Base-by-base conservation (phyloP, 2,797 vertebrate genomes). In the Rhinogobio ventralis region DNA sequence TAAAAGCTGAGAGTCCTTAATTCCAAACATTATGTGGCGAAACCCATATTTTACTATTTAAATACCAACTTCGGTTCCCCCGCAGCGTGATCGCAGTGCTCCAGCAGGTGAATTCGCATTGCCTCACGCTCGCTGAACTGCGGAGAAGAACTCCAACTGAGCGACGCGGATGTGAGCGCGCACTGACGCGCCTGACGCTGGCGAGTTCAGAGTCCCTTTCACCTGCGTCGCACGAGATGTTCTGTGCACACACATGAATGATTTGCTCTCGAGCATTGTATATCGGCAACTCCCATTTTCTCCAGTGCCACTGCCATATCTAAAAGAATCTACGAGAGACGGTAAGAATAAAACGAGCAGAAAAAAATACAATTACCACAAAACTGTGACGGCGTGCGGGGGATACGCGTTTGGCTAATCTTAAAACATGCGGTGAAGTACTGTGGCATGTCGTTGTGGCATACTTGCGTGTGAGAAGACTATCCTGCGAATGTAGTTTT, bases 381-480 rank as follows among this genome's bases (percentile, higher is more conserved):
- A 80, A 85, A 82, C 39, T 25, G 78, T 42, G 74, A 69, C 85
- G 53, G 83, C 36, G 78, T 84, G 85, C 55, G 10, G 45, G 72
- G 69, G 28, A 83, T 83, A 46, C 66, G 42, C 60, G 45, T 78
- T 71, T n/a, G 64, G 17, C 80, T 55, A 64, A 42, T 85, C 62
- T 77, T 46, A 64, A 62, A 77, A 45, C 82, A 33, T 42, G n/a
- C 49, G 25, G 11, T 30, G 55, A 72, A 85, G 74, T 76, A 46
- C n/a, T 71, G 85, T 77, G 86, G 84, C 67, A 84, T 51, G 86
- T 86, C 85, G 85, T 87, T 30, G 55, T 74, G 84, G 87, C 57
- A 83, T 87, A 83, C 49, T 86, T 90, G 88, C 79, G 88, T 89
- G 85, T 68, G 86, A 92, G 86, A 88, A 81, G 90, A 92, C 90